Conservation (phyloP, 2,888 invertebrate genomes). For the Acanthosoma haemorrhoidale region DNA sequence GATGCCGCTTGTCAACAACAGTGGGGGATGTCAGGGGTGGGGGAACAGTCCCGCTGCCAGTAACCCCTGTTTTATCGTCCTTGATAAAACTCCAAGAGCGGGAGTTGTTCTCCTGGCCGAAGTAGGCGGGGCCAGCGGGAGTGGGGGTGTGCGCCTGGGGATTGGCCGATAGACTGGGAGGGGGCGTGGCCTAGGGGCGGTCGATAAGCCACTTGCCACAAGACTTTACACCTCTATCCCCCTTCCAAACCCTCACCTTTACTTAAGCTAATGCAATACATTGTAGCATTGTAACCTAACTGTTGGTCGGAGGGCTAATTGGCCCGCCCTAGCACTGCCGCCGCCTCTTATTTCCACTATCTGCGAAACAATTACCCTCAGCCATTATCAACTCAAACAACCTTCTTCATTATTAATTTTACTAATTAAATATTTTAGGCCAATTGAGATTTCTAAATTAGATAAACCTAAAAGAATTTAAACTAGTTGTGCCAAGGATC, state of each 20-base stretch:
- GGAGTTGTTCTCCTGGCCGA: not conserved
- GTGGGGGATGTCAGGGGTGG: not conserved
- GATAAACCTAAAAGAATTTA: no score
- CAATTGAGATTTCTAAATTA: not conserved
- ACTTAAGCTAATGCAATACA: conserved; percentile 31
- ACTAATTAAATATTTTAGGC: not conserved
- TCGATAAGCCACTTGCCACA: conserved; percentile 26
- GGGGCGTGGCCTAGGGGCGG: not conserved
- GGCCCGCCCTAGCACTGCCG: not conserved
- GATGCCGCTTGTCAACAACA: conserved; percentile 2
- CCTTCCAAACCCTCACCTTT: conserved; percentile 6
- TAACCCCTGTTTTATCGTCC: conserved; percentile 13
- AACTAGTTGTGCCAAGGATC: no score
- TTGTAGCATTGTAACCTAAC: conserved; percentile 28
- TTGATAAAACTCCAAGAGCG: conserved; percentile 7
- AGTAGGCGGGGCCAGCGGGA: not conserved
- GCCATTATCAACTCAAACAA: not conserved
- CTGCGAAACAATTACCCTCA: conserved; percentile 7
- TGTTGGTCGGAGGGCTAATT: not conserved
- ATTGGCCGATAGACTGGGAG: not conserved
- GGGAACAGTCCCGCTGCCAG: not conserved
- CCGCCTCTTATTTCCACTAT: not conserved
- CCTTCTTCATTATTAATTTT: not conserved
- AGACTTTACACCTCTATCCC: conserved; percentile 24
- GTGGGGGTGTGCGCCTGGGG: not conserved